Percentiles rank a stretch among this genome's conserved stretches.
These are phyloP conservation scores for Argya squamiceps DNA, from an alignment of 2,797 vertebrate genomes.

Conservation along the genomic window DNA sequence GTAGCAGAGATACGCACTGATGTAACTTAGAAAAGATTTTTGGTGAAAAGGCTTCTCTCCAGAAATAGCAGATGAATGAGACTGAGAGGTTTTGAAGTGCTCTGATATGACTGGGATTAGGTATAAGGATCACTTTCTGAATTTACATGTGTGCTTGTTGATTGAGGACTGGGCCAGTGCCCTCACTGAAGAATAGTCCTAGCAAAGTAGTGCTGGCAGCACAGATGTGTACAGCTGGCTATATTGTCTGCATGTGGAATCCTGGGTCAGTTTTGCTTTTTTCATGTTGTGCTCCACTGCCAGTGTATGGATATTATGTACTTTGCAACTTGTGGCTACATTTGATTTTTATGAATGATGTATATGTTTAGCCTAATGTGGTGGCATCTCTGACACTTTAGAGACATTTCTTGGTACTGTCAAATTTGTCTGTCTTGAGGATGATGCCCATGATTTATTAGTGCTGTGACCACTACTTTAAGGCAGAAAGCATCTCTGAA, in stretches of 20 bases:
- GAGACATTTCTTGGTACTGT: neutral
- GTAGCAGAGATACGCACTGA: neutral
- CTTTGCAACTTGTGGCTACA: neutral
- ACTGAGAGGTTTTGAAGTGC: neutral
- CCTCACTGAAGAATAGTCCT: neutral
- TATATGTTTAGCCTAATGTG: neutral
- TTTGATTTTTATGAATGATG: neutral
- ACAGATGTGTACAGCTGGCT: neutral
- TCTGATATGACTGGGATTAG: neutral
- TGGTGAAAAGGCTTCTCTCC: neutral
- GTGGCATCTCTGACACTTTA: neutral
- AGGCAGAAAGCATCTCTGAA: neutral
- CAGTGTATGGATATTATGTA: neutral
- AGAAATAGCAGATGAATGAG: neutral
- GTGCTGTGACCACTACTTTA: neutral
- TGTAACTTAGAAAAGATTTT: neutral
- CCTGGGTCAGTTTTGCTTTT: neutral
- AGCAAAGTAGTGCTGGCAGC: neutral
- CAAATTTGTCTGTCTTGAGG: neutral
- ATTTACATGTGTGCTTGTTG: neutral
- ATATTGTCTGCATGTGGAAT: fast-evolving
- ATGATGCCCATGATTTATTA: neutral
- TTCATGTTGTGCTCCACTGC: neutral
- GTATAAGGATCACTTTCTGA: neutral
- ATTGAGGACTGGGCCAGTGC: neutral